Percentiles rank a stretch among this genome's conserved stretches.
These are phyloP conservation scores for Cataglyphis rosenhaueri DNA, from an alignment of 2,888 invertebrate genomes.

Conservation along the genomic window DNA sequence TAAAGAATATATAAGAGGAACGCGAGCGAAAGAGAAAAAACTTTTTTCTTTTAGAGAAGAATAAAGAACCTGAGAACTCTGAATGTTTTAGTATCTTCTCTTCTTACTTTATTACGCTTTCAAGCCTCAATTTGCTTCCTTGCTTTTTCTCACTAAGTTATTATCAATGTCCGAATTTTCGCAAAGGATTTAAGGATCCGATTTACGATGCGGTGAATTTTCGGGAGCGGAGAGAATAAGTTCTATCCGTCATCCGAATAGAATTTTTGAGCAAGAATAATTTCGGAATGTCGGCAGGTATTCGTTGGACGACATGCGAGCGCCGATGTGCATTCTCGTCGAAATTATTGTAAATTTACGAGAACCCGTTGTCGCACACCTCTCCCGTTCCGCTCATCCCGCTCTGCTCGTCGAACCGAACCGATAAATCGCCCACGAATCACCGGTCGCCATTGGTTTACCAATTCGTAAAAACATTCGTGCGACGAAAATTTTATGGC, in stretches of 20 bases:
- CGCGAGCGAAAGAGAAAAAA: not conserved
- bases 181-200: slow-evolving; percentile 25
- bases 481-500: slow-evolving; percentile 59
- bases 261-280: slow-evolving; percentile 54
- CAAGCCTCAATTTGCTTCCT: slow-evolving; percentile 9
- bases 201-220: slow-evolving; percentile 25
- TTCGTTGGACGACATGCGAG: slow-evolving; percentile 30
- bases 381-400: slow-evolving; percentile 74
- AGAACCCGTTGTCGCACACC: slow-evolving; percentile 76
- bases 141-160: slow-evolving; percentile 21
- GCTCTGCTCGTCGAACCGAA: slow-evolving; percentile 68
- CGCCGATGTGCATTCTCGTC: slow-evolving; percentile 69
- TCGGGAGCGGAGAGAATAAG: slow-evolving; percentile 20
- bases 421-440: slow-evolving; percentile 79
- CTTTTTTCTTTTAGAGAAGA: not conserved
- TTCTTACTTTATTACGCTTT: slow-evolving; percentile 5
- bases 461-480: slow-evolving; percentile 74
- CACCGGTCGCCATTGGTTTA: slow-evolving; percentile 73
- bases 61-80: not conserved
- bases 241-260: slow-evolving; percentile 10
- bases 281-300: slow-evolving; percentile 59
- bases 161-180: slow-evolving; percentile 28
- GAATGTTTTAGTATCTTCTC: not conserved
- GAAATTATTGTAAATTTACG: slow-evolving; percentile 82
- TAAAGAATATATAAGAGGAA: slow-evolving; percentile 5